Evolutionary conservation across 2,113 vertebrate genomes (phyloP).

Genomic region (Miniopterus natalensis): DNA sequence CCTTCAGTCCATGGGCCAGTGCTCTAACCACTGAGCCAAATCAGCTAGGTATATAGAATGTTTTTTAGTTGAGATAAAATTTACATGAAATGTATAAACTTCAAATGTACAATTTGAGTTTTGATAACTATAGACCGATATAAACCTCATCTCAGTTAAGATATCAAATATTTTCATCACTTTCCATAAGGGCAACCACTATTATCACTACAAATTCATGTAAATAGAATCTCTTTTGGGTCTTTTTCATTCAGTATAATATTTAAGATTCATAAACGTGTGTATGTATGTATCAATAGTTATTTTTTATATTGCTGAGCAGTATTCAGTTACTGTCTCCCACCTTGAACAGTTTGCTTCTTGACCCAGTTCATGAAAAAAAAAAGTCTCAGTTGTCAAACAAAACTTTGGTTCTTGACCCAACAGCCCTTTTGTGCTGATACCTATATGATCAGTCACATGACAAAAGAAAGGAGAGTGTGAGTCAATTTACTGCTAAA

Average conservation of each 20-base stretch:
- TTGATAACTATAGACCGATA: background rate
- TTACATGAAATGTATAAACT: background rate
- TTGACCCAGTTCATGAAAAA: background rate
- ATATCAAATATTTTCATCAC: background rate
- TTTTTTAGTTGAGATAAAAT: slow-evolving; percentile 37
- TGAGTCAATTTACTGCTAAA: background rate
- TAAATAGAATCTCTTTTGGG: background rate
- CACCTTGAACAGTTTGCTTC: background rate
- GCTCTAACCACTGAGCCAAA: too few species aligned
- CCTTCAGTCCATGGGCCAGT: too few species aligned
- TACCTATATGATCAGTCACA: background rate
- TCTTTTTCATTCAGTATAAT: background rate
- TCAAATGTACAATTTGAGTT: background rate
- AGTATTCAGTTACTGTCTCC: background rate
- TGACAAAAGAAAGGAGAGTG: background rate
- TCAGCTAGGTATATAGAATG: too few species aligned
- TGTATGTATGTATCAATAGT: background rate
- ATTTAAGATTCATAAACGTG: background rate
- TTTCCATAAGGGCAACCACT: background rate
- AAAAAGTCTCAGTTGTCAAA: background rate
- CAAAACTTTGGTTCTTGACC: background rate
- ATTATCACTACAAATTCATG: background rate
- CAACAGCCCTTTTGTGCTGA: background rate
- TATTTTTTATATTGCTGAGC: background rate
- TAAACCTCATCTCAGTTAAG: background rate